phyloP scores from a whole-genome alignment of 2,888 invertebrate genomes.

The Polydrusus pterygomalis region DNA sequence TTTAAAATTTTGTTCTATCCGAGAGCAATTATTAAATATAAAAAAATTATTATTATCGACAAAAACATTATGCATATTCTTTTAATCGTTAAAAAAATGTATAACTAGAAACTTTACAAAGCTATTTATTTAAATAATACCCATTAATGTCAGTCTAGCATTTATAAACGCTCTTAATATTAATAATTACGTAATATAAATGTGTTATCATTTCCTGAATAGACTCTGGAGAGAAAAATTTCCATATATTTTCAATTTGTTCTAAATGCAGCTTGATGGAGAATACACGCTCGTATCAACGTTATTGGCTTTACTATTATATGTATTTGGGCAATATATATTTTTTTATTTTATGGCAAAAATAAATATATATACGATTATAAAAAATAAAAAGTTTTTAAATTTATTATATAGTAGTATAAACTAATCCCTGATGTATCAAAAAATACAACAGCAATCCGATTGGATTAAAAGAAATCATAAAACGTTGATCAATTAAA shows the following conservation, averaged over 20 bases:
- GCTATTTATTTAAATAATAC: slow-evolving; percentile 54
- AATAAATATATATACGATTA: slow-evolving; percentile 6
- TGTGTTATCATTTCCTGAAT: slow-evolving; percentile 54
- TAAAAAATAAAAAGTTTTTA: background rate
- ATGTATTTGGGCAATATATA: slow-evolving; percentile 37
- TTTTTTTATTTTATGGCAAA: slow-evolving; percentile 11
- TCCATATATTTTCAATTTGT: slow-evolving; percentile 56
- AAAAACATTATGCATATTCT: no score
- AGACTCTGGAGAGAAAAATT: slow-evolving; percentile 52
- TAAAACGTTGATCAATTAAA: background rate
- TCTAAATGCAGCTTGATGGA: slow-evolving; percentile 46
- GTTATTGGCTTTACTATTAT: slow-evolving; percentile 45
- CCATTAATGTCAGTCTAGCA: slow-evolving; percentile 52
- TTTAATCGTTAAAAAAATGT: no score
- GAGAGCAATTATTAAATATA: no score
- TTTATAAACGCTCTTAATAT: slow-evolving; percentile 50
- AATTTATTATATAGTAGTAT: background rate
- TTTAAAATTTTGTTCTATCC: no score
- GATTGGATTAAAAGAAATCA: background rate
- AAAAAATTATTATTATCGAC: no score
- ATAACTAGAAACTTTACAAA: slow-evolving; percentile 42
- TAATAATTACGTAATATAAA: slow-evolving; percentile 52
- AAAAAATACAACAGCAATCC: background rate
- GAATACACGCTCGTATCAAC: slow-evolving; percentile 46
- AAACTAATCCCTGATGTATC: background rate